Evolutionary conservation across 2,888 invertebrate species (phyloP), one percentile per base, ranked within the genome.

Genomic region (Cosmia trapezina): DNA sequence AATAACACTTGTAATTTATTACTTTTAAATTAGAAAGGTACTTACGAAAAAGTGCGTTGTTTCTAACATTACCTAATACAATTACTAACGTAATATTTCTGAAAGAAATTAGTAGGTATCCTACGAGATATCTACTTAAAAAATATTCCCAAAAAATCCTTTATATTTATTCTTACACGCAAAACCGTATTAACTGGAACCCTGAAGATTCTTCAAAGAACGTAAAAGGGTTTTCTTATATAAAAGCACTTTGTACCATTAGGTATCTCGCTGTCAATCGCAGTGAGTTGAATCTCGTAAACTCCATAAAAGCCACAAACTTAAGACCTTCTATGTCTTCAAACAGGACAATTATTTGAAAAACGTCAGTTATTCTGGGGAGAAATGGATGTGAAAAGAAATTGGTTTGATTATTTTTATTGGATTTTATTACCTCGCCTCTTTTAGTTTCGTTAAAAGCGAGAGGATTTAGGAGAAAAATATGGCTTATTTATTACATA

Each of bases 241-340:
- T 56, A 61, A 78, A 53, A 56, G 67, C 60, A 70, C 73, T 83
- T 76, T 80, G 72, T 72, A 68, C 67, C 70, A 77, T 83, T 78
- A 83, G 43, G 66, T 45, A 72, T 64, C 53, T 70, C 19, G 19
- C 17, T 45, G 53, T 57, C 47, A 60, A 28, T 57, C 51, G 64
- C 49, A 61, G 57, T 61, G 66, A 61, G 37, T 47, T 37, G 70
- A 41, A 37, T 45, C 56, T 70, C 37, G 11, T 51, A 61, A 76
- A 71, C 17, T 37, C 17, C 5, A 69, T 69, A 41, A 51, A 68
- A 69, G 33, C 45, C 47, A 28, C 53, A 69, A 45, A 62, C 53
- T 71, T 47, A 33, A 65, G 12, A 53, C 43, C 19, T 45, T 71
- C 45, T 76, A 56, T 56, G 5, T 62, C 75, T 69, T 73, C 68